Evolutionary conservation across 2,797 vertebrate genomes (phyloP).

Genomic region (Girardinus metallicus): DNA sequence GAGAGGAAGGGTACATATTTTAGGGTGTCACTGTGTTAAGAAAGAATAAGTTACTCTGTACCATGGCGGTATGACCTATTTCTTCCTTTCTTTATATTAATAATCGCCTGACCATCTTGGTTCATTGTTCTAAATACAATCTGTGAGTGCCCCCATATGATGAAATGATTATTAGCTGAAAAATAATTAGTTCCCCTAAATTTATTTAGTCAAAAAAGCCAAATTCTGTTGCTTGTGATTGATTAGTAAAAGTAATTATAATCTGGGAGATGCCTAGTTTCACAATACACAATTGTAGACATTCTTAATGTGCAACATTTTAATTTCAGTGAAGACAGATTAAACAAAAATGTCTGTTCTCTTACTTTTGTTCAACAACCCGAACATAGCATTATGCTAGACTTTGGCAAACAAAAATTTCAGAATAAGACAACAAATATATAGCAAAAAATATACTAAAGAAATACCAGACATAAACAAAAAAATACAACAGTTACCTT

Average conservation of each 20-base stretch:
- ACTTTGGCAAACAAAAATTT: no score
- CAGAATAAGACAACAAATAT: no score
- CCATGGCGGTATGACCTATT: neutral
- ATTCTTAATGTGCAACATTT: neutral
- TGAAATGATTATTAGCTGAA: neutral
- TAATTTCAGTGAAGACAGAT: neutral
- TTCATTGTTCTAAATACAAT: neutral
- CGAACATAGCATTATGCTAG: no score
- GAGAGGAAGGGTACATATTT: neutral
- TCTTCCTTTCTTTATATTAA: neutral
- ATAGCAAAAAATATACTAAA: no score
- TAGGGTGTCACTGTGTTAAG: neutral
- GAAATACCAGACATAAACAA: no score
- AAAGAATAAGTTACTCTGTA: neutral
- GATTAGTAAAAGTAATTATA: neutral
- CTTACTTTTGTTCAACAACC: no score
- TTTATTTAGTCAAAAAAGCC: neutral
- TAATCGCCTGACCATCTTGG: neutral
- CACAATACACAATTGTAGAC: neutral
- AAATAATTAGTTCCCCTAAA: no score
- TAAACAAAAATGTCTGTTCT: no score
- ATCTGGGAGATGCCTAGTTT: neutral
- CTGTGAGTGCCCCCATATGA: neutral
- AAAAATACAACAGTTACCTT: no score
- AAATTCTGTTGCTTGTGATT: neutral